Percentiles rank a stretch among this genome's conserved stretches.
These are phyloP conservation scores for Ornithoptera alexandrae DNA, from an alignment of 2,888 invertebrate genomes.

Conservation along the genomic window DNA sequence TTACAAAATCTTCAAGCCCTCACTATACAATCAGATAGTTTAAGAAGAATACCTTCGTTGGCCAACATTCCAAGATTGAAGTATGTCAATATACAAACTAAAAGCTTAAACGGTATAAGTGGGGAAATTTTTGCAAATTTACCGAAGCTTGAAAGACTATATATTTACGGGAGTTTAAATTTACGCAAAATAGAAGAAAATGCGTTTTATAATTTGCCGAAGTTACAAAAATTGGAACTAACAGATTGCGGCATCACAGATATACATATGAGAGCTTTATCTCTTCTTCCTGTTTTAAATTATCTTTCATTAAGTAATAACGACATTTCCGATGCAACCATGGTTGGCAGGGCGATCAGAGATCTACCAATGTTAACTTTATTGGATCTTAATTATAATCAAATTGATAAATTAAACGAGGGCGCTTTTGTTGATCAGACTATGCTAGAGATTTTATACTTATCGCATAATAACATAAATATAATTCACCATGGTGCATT, in stretches of 20 bases:
- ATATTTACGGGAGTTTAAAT: slow-evolving; percentile 84
- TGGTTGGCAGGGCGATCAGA: slow-evolving; percentile 88
- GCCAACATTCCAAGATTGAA: slow-evolving; percentile 85
- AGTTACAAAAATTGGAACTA: slow-evolving; percentile 86
- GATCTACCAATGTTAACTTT: slow-evolving; percentile 86
- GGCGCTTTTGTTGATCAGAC: slow-evolving; percentile 90
- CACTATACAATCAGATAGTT: slow-evolving; percentile 87
- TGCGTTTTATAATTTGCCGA: slow-evolving; percentile 84
- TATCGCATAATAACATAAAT: slow-evolving; percentile 86
- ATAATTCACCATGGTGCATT: slow-evolving; percentile 90
- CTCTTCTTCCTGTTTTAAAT: slow-evolving; percentile 84
- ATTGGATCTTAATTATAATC: slow-evolving; percentile 85
- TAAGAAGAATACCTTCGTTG: slow-evolving; percentile 88
- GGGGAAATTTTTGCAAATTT: slow-evolving; percentile 85
- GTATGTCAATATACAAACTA: slow-evolving; percentile 87
- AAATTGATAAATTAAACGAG: slow-evolving; percentile 85
- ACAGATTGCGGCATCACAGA: slow-evolving; percentile 87
- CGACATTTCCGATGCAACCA: slow-evolving; percentile 87
- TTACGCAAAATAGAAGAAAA: slow-evolving; percentile 86
- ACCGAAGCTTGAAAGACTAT: slow-evolving; percentile 86
- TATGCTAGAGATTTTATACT: slow-evolving; percentile 82
- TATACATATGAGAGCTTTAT: slow-evolving; percentile 88
- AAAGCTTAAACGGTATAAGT: slow-evolving; percentile 82
- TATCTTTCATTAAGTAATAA: slow-evolving; percentile 87
- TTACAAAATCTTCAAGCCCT: slow-evolving; percentile 89